Evolutionary conservation across 1,140 invertebrate species (phyloP).

Genomic region (Medauroidea extradentata): DNA sequence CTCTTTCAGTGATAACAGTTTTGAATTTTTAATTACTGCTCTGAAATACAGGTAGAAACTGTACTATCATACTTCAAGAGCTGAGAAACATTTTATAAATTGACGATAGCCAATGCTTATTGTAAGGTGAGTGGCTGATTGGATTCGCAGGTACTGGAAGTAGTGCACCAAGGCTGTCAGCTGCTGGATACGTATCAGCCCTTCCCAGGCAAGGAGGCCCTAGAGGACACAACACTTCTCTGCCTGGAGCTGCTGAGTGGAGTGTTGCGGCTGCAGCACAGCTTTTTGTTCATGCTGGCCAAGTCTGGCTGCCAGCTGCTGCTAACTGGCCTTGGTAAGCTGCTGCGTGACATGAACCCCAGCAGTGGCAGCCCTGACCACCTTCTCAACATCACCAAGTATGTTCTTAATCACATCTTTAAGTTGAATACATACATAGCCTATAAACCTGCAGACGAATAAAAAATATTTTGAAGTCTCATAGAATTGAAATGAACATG

Average conservation of each 20-base stretch:
- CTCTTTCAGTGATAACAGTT: too few species aligned
- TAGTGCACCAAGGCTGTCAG: conserved; percentile 74
- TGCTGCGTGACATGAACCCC: conserved; percentile 78
- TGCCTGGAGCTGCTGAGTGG: conserved; percentile 64
- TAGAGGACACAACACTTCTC: conserved; percentile 62
- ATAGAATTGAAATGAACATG: too few species aligned
- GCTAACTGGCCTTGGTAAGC: conserved; percentile 68
- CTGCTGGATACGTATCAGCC: conserved; percentile 66
- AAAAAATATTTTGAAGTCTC: too few species aligned
- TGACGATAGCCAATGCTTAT: too few species aligned
- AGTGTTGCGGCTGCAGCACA: conserved; percentile 57
- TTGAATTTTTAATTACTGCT: too few species aligned
- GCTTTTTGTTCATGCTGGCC: conserved; percentile 57
- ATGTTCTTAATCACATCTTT: too few species aligned
- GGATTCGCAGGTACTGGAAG: conserved; percentile 55
- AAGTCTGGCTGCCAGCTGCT: conserved; percentile 54
- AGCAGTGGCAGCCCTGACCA: conserved; percentile 70
- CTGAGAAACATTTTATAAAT: too few species aligned
- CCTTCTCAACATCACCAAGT: conserved; percentile 73
- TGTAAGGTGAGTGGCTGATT: too few species aligned
- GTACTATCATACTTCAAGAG: too few species aligned
- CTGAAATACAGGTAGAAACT: too few species aligned
- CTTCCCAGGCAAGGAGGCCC: conserved; percentile 60
- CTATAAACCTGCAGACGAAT: too few species aligned
- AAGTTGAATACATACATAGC: too few species aligned